Conservation (phyloP, 2,797 vertebrate species). For the Synaphobranchus kaupii region DNA sequence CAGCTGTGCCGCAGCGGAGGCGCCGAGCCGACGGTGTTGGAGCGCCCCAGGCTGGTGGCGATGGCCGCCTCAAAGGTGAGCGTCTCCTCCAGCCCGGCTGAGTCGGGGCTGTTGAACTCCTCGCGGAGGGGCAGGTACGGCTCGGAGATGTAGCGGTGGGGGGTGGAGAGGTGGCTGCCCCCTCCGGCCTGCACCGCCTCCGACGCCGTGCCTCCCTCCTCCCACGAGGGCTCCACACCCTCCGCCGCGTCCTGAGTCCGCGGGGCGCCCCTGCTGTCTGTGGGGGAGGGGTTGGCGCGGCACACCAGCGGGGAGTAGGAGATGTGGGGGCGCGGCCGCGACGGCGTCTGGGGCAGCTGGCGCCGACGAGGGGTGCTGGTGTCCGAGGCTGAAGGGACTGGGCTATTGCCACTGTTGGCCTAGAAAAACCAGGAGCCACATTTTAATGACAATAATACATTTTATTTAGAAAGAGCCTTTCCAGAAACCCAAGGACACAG, state of each 20-base stretch:
- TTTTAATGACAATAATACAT: no score
- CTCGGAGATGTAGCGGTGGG: conserved; percentile 95
- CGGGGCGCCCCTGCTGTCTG: conserved; percentile 70
- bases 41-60: conserved; percentile 87
- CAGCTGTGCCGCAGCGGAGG: conserved; percentile 92
- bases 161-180: conserved; percentile 78
- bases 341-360: conserved; percentile 92
- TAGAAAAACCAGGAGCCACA: conserved; percentile 49
- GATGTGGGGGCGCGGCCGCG: conserved; percentile 90
- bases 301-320: conserved; percentile 90
- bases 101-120: conserved; percentile 78
- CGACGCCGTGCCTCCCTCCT: conserved; percentile 50
- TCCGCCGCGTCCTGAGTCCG: conserved; percentile 69
- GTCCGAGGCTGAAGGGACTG: conserved; percentile 83
- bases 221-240: conserved; percentile 53
- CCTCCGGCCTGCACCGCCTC: conserved; percentile 64
- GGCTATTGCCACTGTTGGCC: conserved; percentile 83
- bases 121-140: conserved; percentile 90
- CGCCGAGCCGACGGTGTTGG: conserved; percentile 89
- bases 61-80: conserved; percentile 94
- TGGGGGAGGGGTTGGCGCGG: conserved; percentile 70
- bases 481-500: no score
- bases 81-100: conserved; percentile 81
- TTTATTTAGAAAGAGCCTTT: no score
- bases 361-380: conserved; percentile 86